Conservation (phyloP, 2,888 invertebrate species). For the Eueremaeus valkanovi region DNA sequence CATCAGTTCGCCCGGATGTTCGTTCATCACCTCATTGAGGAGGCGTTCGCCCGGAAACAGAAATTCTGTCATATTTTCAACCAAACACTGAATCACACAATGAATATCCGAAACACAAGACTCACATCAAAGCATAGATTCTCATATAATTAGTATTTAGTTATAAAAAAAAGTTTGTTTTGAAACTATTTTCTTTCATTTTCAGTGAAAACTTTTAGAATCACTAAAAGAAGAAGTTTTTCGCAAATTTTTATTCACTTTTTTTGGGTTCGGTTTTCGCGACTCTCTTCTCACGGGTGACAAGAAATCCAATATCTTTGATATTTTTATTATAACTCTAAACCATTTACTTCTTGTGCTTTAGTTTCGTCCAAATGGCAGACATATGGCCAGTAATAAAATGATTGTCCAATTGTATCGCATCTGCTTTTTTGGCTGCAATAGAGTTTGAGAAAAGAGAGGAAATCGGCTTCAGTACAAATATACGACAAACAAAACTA, state of each 20-base stretch:
- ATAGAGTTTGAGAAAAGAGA: too few relatives aligned
- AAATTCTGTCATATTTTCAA: slow-evolving; percentile 33
- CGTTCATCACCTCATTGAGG: slow-evolving; percentile 58
- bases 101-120: too few relatives aligned
- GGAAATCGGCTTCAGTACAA: background rate
- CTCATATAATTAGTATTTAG: too few relatives aligned
- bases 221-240: too few relatives aligned
- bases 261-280: too few relatives aligned
- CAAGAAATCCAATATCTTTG: slow-evolving; percentile 15
- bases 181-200: too few relatives aligned
- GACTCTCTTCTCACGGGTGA: background rate
- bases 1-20: slow-evolving; percentile 86
- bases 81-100: background rate
- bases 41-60: slow-evolving; percentile 70
- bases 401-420: slow-evolving; percentile 6
- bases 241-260: too few relatives aligned
- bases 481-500: background rate
- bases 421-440: background rate
- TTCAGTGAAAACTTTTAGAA: too few relatives aligned
- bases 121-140: too few relatives aligned
- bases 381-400: slow-evolving; percentile 9
- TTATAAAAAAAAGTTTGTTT: too few relatives aligned
- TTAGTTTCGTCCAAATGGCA: background rate
- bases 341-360: too few relatives aligned
- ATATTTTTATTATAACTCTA: background rate